Evolutionary conservation across 2,797 vertebrate species (phyloP).

Genomic region (Acanthiza pusilla): DNA sequence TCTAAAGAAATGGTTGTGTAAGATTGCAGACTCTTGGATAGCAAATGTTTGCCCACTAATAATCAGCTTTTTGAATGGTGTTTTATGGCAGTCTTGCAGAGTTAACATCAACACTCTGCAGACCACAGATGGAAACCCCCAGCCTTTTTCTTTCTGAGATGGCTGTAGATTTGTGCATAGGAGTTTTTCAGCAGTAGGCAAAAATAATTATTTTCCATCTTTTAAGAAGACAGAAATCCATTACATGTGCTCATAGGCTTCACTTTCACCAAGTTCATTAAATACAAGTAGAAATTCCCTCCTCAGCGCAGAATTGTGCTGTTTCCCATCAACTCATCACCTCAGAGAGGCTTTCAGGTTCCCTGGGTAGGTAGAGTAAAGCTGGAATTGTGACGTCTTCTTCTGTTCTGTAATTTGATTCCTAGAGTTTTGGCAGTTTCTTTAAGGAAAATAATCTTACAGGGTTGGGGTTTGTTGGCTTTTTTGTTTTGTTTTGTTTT

Average conservation of each 20-base stretch:
- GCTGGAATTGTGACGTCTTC: constrained; percentile 10
- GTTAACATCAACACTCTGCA: not conserved
- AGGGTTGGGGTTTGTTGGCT: not conserved
- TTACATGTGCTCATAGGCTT: constrained; percentile 31
- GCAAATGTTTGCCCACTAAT: not conserved
- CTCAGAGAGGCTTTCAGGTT: constrained; percentile 38
- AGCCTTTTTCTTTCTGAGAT: not conserved
- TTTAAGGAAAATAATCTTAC: constrained; percentile 49
- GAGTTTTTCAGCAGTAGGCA: not conserved
- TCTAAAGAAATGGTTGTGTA: not conserved
- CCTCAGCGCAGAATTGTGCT: not conserved
- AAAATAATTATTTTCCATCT: not conserved
- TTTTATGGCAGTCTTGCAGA: not conserved
- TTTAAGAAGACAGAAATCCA: constrained; percentile 34
- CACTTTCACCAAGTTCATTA: constrained; percentile 36
- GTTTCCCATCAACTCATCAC: constrained; percentile 49
- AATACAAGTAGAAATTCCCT: constrained; percentile 16
- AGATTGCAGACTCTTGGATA: not conserved
- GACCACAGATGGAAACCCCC: not conserved
- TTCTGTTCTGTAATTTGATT: constrained; percentile 54
- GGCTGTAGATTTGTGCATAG: not conserved
- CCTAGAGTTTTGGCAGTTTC: constrained; percentile 61
- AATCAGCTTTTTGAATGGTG: not conserved
- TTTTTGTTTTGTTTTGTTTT: constrained; percentile 28
- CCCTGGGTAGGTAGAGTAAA: constrained; percentile 12